These are phyloP conservation scores for Nebria ingens DNA, from an alignment of 1,140 invertebrate genomes.

Conservation along the genomic window DNA sequence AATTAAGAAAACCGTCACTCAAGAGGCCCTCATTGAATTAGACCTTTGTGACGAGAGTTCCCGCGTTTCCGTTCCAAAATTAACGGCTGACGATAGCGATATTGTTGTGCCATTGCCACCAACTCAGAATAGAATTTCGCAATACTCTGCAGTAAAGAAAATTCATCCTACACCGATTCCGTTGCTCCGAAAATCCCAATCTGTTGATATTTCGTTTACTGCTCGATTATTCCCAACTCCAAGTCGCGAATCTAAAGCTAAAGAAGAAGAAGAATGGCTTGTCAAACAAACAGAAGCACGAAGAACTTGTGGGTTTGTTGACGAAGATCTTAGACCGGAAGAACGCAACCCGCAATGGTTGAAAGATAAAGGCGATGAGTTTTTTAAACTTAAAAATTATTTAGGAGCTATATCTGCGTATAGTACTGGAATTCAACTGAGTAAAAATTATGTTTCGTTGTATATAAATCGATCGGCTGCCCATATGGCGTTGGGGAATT, in stretches of 20 bases:
- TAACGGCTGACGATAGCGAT: slow-evolving; percentile 16
- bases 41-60: slow-evolving; percentile 46
- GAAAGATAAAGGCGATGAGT: slow-evolving; percentile 70
- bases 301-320: slow-evolving; percentile 57
- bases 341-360: slow-evolving; percentile 76
- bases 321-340: slow-evolving; percentile 65
- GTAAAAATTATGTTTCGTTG: slow-evolving; percentile 59
- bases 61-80: slow-evolving; percentile 2
- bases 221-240: slow-evolving; percentile 72
- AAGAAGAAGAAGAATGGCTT: slow-evolving; percentile 72
- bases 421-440: slow-evolving; percentile 63
- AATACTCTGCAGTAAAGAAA: slow-evolving; percentile 9
- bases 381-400: slow-evolving; percentile 63
- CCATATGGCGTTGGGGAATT: slow-evolving; percentile 53
- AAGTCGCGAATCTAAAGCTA: slow-evolving; percentile 59
- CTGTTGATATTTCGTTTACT: slow-evolving; percentile 61
- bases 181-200: slow-evolving; percentile 43
- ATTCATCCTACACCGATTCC: slow-evolving; percentile 32
- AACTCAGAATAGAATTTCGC: slow-evolving; percentile 17
- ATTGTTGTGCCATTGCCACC: slow-evolving; percentile 15
- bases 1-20: slow-evolving; percentile 42
- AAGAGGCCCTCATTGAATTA: slow-evolving; percentile 52
- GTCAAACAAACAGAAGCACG: slow-evolving; percentile 66
- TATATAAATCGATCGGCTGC: slow-evolving; percentile 66
- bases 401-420: slow-evolving; percentile 73